Evolutionary conservation across 2,797 vertebrate species (phyloP).

Genomic region (Zalophus californianus): DNA sequence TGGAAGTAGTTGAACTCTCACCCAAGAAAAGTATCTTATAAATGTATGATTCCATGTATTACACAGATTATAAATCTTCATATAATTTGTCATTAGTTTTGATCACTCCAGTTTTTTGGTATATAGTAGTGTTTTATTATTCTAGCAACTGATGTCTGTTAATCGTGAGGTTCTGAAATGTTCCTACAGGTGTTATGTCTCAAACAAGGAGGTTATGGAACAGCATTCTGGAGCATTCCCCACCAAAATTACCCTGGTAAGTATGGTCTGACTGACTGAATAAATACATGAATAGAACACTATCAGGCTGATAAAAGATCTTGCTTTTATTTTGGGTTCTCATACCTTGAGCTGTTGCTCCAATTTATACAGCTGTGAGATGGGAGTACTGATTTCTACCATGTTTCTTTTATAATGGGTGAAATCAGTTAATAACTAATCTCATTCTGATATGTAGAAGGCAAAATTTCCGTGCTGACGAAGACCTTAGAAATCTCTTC

Average conservation of each 20-base stretch:
- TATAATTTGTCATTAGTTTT: constrained; percentile 12
- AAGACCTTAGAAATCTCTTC: neutral
- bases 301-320: neutral
- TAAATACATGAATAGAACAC: neutral
- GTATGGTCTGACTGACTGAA: neutral
- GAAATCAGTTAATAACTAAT: neutral
- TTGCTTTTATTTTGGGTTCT: constrained; percentile 20
- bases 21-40: neutral
- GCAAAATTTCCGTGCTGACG: neutral
- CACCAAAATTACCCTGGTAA: neutral
- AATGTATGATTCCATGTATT: neutral
- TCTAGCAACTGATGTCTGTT: neutral
- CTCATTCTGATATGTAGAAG: neutral
- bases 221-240: neutral
- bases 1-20: neutral
- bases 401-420: neutral
- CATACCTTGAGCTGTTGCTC: neutral
- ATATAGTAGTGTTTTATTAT: constrained; percentile 4
- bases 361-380: neutral
- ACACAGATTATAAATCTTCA: neutral
- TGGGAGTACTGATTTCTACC: neutral
- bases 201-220: neutral
- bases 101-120: neutral
- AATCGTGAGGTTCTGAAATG: neutral
- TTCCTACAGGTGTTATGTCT: neutral